Percentiles rank a stretch among this genome's conserved stretches.
phyloP scores from a whole-genome alignment of 1,140 invertebrate genomes.

The Dinoponera quadriceps region DNA sequence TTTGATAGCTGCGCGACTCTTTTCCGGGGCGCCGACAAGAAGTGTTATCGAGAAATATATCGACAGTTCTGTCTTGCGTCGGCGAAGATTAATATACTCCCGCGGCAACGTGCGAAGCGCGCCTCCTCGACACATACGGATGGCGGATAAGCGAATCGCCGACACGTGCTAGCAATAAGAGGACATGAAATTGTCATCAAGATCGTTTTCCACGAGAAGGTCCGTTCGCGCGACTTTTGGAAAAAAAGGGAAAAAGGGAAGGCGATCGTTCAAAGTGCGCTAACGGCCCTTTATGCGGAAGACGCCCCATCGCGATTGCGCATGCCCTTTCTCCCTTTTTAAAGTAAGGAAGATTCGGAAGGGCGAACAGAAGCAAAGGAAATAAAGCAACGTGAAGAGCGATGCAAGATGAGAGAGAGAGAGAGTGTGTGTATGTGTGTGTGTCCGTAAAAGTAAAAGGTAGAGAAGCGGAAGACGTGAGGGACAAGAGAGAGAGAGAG shows the following conservation, averaged over 20 bases:
- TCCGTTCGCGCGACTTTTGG: conserved; percentile 26
- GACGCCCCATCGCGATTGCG: conserved; percentile 53
- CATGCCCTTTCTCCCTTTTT: conserved; percentile 56
- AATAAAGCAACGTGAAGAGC: conserved; percentile 43
- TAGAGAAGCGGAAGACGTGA: conserved; percentile 10
- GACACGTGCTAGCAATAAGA: conserved; percentile 71
- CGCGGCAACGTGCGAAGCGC: conserved; percentile 39
- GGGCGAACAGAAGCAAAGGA: conserved; percentile 8
- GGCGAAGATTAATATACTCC: conserved; percentile 53
- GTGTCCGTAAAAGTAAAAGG: background rate
- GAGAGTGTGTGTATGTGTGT: background rate
- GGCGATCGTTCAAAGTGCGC: conserved; percentile 69
- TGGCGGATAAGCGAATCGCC: conserved; percentile 40
- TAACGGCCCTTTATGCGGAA: conserved; percentile 55
- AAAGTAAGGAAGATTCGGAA: background rate
- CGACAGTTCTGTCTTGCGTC: conserved; percentile 48
- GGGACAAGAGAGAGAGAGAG: conserved; percentile 51
- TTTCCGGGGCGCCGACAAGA: conserved; percentile 25
- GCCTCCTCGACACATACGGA: conserved; percentile 29
- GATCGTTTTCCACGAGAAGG: conserved; percentile 49
- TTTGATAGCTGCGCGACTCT: background rate
- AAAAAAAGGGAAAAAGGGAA: conserved; percentile 44
- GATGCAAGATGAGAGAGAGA: background rate
- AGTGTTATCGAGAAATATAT: conserved; percentile 48
- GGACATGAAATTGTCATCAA: conserved; percentile 75